These are phyloP conservation scores for Cremastobaeus sp. DNA, from an alignment of 2,888 invertebrate species.

Conservation along the genomic window DNA sequence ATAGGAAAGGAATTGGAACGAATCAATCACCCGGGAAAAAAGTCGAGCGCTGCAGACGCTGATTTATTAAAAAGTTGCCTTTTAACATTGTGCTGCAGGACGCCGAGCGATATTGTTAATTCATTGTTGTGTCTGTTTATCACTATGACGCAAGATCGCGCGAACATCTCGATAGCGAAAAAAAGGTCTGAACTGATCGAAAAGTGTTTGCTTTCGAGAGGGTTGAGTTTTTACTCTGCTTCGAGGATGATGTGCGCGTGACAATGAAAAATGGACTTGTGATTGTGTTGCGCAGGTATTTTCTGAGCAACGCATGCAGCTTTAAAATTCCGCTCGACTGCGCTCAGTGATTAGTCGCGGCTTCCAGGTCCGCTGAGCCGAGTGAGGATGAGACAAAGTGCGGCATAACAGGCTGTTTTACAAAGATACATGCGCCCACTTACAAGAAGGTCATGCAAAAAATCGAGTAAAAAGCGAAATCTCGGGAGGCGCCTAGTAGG, in stretches of 20 bases:
- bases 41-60: conserved; percentile 17
- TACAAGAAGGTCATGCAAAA: conserved; percentile 65
- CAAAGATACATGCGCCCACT: conserved; percentile 65
- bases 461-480: conserved; percentile 64
- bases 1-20: conserved; percentile 48
- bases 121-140: conserved; percentile 20
- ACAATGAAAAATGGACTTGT: conserved; percentile 37
- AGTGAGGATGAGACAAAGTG: conserved; percentile 62
- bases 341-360: conserved; percentile 31
- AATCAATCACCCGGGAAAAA: conserved; percentile 37
- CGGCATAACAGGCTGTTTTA: conserved; percentile 67
- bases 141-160: conserved; percentile 12
- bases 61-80: conserved; percentile 30
- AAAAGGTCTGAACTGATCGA: conserved; percentile 4
- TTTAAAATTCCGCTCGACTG: conserved; percentile 16
- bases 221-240: no score
- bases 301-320: conserved; percentile 26
- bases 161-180: conserved; percentile 8
- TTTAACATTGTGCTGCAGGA: conserved; percentile 22
- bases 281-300: conserved; percentile 43
- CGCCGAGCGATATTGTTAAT: conserved; percentile 15
- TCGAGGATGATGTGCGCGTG: conserved; percentile 27
- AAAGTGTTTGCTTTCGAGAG: conserved; percentile 6
- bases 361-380: conserved; percentile 32
- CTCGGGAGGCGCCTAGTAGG: conserved; percentile 58